Base-by-base conservation (phyloP, 1,140 invertebrate genomes). In the Ceratosolen solmsi region DNA sequence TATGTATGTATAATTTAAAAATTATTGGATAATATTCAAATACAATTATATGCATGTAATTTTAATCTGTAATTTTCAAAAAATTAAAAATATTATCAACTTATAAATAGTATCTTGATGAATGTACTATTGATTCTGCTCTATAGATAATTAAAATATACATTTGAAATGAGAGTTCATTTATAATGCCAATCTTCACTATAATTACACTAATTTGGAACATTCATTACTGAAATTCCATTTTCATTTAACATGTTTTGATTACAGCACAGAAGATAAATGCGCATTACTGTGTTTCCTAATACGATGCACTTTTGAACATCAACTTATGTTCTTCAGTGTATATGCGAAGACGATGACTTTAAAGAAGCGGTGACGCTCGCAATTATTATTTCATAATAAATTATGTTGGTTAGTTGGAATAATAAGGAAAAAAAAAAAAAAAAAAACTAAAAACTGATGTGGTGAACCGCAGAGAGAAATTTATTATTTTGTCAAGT, bases 341-440 rank as follows among this genome's bases (percentile, higher is more conserved):
- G 22, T 58, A 68, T 74, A 46, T 54, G 65, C 36, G 36, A 54
- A 54, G 36, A n/a, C 65, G 30, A 80, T 71, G 80, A 80, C 80
- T 33, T 84, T 49, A 74, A 80, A 75, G 70, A 13, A 65, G 65
- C 22, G n/a, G 54, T 83, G 82, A 85, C 80, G 80, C 80, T 82
- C 46, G 63, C 56, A 41, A 80, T 72, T 83, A n/a, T n/a, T n/a
- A 73, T 86, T 86, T 73, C 83, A 79, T 81, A 84, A 85, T 70
- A 77, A 83, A 85, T 80, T 78, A 79, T 78, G 41, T 71, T 79
- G 41, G 49, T 38, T 51, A n/a, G 20, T 33, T 36, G 4, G n/a
- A 22, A 72, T 2, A n/a, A 25, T 22, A 38, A n/a, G n/a, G n/a
- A n/a, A n/a, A n/a, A n/a, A n/a, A n/a, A n/a, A n/a, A n/a, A n/a